Evolutionary conservation across 2,113 vertebrate genomes (phyloP), one percentile per base, ranked within the genome.

Genomic region (Cromileptes altivelis): DNA sequence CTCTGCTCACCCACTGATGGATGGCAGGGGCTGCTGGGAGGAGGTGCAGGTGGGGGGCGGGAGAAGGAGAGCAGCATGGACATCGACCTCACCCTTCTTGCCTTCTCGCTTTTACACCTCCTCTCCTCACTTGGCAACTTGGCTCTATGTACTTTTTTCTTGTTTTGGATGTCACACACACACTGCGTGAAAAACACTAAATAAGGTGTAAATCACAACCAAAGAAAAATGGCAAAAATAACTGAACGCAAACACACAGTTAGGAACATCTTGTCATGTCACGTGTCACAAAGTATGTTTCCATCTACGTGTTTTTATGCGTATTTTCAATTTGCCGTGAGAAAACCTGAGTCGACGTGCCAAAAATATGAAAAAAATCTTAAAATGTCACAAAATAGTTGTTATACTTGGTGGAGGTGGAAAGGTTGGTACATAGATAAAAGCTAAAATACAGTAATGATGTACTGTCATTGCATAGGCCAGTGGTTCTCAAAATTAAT

Each of bases 1-100:
- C 86, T 87, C 80, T 78, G 89, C 80, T 88, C 90, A 82, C 91
- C 70, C 86, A 47, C 91, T 95, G 94, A 95, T 95, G 94, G 95
- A 96, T 96, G 93, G 91, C 78, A 19, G 23, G 84, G 80, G 68
- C 76, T 71, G 84, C 70, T 33, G 88, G 76, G 87, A 85, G 91
- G 86, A 82, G 87, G 74, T 65, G 85, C 64, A 85, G 84, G 80
- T 81, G 70, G 78, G 62, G 52, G 71, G 77, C 2, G 49, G 71
- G 69, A 40, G 81, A 42, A 71, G 73, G 74, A 75, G 78, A 65
- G 80, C 49, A 30, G 71, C 77, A 53, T 30, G 84, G 86, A 90
- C 88, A 82, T 73, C 71, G 64, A 76, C 82, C 86, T 55, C 27
- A 19, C 23, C 11, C 50, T 70, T 55, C 40, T 72, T 61, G 52